Base-by-base conservation (phyloP, 1,140 invertebrate genomes). In the Matsumurasca onukii region DNA sequence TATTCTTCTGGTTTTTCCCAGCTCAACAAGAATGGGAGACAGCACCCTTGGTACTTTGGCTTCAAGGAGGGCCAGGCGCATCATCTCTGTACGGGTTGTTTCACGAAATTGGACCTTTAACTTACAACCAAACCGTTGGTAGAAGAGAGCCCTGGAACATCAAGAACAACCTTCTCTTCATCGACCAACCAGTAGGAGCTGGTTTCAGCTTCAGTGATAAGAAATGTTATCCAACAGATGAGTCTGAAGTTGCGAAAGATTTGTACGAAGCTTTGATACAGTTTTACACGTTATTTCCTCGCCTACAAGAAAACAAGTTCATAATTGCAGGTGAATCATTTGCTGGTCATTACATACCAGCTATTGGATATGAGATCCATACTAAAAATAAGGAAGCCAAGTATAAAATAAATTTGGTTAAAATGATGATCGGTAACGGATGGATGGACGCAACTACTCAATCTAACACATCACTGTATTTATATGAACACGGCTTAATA, bases 391-490 rank as follows among this genome's bases (percentile, higher is more conserved):
- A 86, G 12, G 76, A 82, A 61, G 73, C 81, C 13, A 86, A 86
- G 67, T 3, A 72, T n/a, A 75, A 73, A 66, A 86, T 89, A 3
- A 88, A 88, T 73, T 75, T 91, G 27, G 68, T 67, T 15, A 89
- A 89, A 39, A 77, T 95, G 67, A 88, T 90, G 0, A 94, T 96
- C 76, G 93, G 93, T 0, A 93, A 95, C 81, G 93, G 93, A 0
- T 80, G 94, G 0, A 89, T 86, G 69, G 93, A 95, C 80, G 92
- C 93, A 0, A 80, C 86, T 31, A 85, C 90, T 76, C 91, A 93
- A 80, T 75, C 91, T 0, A 77, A 88, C 15, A 94, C 93, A 76
- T 88, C 89, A 3, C 86, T 90, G 73, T 92, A 91, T 79, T 83
- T 95, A 52, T 93, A 91, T 76, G 88, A 91, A 75, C 77, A 92